phyloP scores from a whole-genome alignment of 2,113 vertebrate genomes.

The Anas platyrhynchos region DNA sequence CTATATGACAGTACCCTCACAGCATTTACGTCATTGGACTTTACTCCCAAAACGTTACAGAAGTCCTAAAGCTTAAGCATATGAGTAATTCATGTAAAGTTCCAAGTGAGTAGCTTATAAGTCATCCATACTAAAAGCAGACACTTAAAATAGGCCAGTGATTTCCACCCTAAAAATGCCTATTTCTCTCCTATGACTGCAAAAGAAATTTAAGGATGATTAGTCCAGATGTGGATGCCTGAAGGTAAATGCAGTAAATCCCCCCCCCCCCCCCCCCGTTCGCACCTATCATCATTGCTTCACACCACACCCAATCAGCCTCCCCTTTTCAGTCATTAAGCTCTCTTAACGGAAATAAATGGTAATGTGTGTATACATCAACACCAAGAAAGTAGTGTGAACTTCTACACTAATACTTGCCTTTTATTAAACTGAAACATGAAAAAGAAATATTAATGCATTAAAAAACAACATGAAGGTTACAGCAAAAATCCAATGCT shows the following conservation, averaged over 20 bases:
- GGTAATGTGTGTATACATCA: neutral
- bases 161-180: slow-evolving; percentile 19
- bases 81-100: neutral
- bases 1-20: neutral
- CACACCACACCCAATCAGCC: neutral
- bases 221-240: slow-evolving; percentile 34
- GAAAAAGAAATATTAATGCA: neutral
- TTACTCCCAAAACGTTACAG: neutral
- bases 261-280: neutral
- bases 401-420: slow-evolving; percentile 10
- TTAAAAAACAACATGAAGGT: neutral
- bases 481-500: slow-evolving; percentile 7
- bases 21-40: neutral
- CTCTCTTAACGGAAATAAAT: slow-evolving; percentile 5
- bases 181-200: slow-evolving; percentile 20
- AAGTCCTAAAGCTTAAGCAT: neutral
- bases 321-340: neutral
- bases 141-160: neutral
- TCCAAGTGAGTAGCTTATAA: slow-evolving; percentile 6
- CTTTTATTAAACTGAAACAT: neutral
- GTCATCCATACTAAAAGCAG: neutral
- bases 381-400: neutral
- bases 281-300: slow-evolving; percentile 8
- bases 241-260: neutral
- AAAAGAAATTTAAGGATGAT: slow-evolving; percentile 37